These are phyloP conservation scores for Cephalophus harveyi DNA, from an alignment of 2,113 vertebrate species.

Conservation along the genomic window DNA sequence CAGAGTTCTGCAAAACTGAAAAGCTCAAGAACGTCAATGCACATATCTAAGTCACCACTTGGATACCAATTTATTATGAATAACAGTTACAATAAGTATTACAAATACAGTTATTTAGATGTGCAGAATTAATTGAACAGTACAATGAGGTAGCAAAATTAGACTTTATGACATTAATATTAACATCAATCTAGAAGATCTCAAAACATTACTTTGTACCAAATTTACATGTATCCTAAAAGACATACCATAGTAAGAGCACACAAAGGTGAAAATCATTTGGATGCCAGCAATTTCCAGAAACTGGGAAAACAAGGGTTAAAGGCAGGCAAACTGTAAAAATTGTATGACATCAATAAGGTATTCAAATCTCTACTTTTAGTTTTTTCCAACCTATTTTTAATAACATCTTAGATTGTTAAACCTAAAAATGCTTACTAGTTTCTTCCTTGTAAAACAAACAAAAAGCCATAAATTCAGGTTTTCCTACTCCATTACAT, in stretches of 20 bases:
- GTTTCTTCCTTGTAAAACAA: constrained; percentile 13
- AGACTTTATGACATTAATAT: not conserved
- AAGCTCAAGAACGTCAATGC: constrained; percentile 60
- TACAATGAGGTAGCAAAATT: not conserved
- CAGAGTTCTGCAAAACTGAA: constrained; percentile 67
- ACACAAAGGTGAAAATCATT: not conserved
- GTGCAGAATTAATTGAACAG: not conserved
- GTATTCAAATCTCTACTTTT: not conserved
- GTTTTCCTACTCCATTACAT: not conserved
- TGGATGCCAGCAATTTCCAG: not conserved
- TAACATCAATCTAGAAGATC: not conserved
- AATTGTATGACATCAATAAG: constrained; percentile 6
- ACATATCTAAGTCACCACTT: not conserved
- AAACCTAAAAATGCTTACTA: constrained; percentile 15
- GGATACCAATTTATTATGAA: constrained; percentile 5
- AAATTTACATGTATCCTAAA: not conserved
- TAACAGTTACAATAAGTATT: not conserved
- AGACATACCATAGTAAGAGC: not conserved
- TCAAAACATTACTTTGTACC: constrained; percentile 15
- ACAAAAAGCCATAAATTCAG: not conserved
- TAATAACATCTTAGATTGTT: not conserved
- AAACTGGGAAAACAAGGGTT: not conserved
- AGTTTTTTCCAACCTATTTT: not conserved
- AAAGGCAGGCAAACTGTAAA: not conserved
- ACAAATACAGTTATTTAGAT: not conserved